Evolutionary conservation across 2,113 vertebrate species (phyloP), one percentile per base, ranked within the genome.

Genomic region (Perca schrenkii): DNA sequence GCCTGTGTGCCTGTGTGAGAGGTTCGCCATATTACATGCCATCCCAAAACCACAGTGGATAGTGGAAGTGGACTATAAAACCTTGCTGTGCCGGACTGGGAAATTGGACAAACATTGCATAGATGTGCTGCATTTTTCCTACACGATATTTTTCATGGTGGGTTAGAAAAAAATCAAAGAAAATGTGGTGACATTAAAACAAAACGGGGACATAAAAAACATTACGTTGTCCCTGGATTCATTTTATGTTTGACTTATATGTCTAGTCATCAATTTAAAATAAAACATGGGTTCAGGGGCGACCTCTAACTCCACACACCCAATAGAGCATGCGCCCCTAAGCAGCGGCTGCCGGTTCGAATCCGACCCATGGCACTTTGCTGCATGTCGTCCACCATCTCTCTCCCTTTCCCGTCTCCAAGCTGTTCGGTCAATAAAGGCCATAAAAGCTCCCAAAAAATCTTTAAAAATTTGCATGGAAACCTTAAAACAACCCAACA

Each of bases 21-120:
- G 76, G 50, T 50, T 87, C 58, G 53, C 66, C 78, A 77, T 79
- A 46, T 75, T 56, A 64, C 70, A 61, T 43, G 50, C 57, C 69
- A 68, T 43, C 5, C 17, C 14, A 28, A 62, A 62, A 46, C 16
- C 69, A 50, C 10, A 2, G 11, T 67, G 54, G 58, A 46, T 12
- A 54, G 19, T 61, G 58, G 21, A 65, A 49, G 47, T 6, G 43
- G 40, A 25, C 16, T 4, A 21, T 68, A 14, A 70, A 62, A 4
- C 19, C 28, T 15, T 13, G 3, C 40, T 17, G 58, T 46, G 40
- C 13, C 7, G 16, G 4, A 22, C 22, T n/a, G 66, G 7, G 43
- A 5, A 47, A 2, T 10, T 36, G 62, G 6, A 68, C 17, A 65
- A 54, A 43, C 15, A 64, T 52, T n/a, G 12, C 8, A 56, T n/a